These are phyloP conservation scores for Eulemur mongoz DNA, from an alignment of 2,797 vertebrate species.

Conservation along the genomic window DNA sequence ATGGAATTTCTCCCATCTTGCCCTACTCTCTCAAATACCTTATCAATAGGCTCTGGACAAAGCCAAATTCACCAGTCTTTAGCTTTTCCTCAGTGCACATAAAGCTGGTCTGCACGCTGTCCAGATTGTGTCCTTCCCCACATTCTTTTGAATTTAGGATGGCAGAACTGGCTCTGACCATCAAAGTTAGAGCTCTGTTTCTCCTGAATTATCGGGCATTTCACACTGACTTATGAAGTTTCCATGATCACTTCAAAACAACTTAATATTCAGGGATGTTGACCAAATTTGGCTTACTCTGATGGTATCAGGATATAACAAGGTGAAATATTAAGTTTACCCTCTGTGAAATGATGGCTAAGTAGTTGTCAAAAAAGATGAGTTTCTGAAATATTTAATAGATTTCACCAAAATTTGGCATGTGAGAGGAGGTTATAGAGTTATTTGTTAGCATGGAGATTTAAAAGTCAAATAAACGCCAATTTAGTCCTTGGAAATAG, in stretches of 20 bases:
- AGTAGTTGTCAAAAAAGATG: background rate
- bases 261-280: background rate
- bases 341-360: background rate
- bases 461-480: slow-evolving; percentile 27
- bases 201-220: background rate
- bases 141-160: background rate
- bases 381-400: background rate
- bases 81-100: background rate
- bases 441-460: background rate
- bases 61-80: background rate
- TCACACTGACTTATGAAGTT: background rate
- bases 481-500: background rate
- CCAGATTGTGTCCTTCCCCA: background rate
- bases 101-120: background rate
- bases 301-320: background rate
- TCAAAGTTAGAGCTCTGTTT: background rate
- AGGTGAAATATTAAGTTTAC: slow-evolving; percentile 4
- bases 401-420: background rate
- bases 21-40: background rate
- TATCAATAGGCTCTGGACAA: background rate
- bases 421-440: background rate
- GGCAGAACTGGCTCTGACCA: background rate
- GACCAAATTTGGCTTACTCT: background rate
- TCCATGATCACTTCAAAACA: background rate
- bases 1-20: background rate